Conservation (phyloP, 1,140 invertebrate species). For the Drosophila kikkawai region DNA sequence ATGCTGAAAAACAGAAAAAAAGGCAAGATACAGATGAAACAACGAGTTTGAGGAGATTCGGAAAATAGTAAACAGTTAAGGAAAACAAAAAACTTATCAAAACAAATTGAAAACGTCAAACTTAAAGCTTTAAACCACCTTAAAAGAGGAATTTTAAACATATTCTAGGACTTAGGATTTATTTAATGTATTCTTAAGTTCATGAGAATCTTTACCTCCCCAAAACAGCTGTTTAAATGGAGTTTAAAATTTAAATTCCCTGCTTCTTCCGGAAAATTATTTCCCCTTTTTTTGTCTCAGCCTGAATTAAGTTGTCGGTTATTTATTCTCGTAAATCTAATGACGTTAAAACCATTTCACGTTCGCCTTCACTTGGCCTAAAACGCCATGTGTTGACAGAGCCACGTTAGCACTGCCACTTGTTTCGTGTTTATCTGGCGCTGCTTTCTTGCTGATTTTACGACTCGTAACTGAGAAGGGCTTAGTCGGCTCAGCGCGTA, state of each 20-base stretch:
- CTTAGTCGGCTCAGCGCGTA: slow-evolving; percentile 75
- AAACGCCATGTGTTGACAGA: slow-evolving; percentile 52
- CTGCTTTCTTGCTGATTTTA: slow-evolving; percentile 50
- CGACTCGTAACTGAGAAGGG: slow-evolving; percentile 66
- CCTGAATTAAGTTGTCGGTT: slow-evolving; percentile 37
- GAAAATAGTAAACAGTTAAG: slow-evolving; percentile 2
- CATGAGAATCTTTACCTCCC: too few species aligned
- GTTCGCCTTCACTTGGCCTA: slow-evolving; percentile 25
- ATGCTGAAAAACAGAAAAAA: slow-evolving; percentile 90
- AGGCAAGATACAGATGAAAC: not conserved
- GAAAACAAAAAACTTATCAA: slow-evolving; percentile 24
- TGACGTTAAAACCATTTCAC: slow-evolving; percentile 48
- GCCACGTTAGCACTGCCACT: slow-evolving; percentile 42
- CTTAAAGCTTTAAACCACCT: not conserved
- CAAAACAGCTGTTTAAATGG: slow-evolving; percentile 8
- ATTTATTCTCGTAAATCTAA: slow-evolving; percentile 53
- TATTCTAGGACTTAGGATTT: not conserved
- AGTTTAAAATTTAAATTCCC: slow-evolving; percentile 42
- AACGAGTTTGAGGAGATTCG: not conserved
- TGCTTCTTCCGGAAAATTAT: slow-evolving; percentile 3
- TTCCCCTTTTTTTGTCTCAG: slow-evolving; percentile 7
- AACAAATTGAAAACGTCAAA: slow-evolving; percentile 13
- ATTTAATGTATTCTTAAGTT: not conserved
- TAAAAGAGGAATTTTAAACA: not conserved
- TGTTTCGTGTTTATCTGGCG: not conserved